Evolutionary conservation across 1,140 invertebrate species (phyloP), one percentile per base, ranked within the genome.

Genomic region (Hypothenemus hampei): DNA sequence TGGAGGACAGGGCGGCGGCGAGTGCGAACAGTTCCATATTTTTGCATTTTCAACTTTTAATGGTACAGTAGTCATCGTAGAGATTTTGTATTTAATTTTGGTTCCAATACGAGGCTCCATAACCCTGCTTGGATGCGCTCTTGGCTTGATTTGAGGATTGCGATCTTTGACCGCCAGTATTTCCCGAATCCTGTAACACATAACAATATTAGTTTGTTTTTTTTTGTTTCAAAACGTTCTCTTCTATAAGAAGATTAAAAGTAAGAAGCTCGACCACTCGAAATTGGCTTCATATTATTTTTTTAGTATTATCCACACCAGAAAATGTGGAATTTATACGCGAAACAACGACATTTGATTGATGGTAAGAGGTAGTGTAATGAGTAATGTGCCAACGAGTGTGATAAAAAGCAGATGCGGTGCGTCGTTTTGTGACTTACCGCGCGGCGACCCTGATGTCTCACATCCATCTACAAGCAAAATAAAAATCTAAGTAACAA

Each of bases 81-180:
- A n/a, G n/a, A n/a, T n/a, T n/a, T 35, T 13, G 6, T 26, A 16
- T 59, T 69, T 69, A 71, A 46, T 69, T 64, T 59, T 69, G 70
- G 48, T 70, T 75, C 81, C 81, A 83, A 61, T 83, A 83, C 31
- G 72, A 76, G 48, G 76, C 76, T 60, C 82, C 83, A 26, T 46
- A 46, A 1, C 44, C 44, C 62, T 80, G 80, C 65, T 86, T 86
- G 18, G 79, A 75, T 58, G 80, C 80, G 54, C 80, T 74, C 69
- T 86, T 85, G 39, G 82, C 80, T 67, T 83, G 82, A 63, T 79
- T 81, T 62, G 78, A 80, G 41, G 80, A 74, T 59, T 82, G 83
- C 45, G 82, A 78, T 62, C 84, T 77, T 63, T 84, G 83, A 19
- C 81, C 82, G 49, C 77, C 78, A 65, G 76, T 82, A 64, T 77